Conservation (phyloP, 2,888 invertebrate genomes). For the Carabus problematicus region DNA sequence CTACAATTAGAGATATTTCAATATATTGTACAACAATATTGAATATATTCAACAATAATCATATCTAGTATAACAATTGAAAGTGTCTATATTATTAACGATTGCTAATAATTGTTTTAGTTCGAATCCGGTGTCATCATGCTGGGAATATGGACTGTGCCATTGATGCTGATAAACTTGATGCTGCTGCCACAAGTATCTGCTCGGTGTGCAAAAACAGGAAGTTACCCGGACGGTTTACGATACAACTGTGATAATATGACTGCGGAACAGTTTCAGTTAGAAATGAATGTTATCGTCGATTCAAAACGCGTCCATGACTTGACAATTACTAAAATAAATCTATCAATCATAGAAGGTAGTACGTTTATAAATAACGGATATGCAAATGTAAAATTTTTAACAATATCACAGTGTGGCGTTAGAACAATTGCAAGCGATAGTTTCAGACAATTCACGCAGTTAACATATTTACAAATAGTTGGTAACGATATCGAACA, state of each 20-base stretch:
- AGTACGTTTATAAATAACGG: background rate
- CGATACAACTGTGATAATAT: too few relatives aligned
- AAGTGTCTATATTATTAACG: background rate
- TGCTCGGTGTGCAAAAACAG: too few relatives aligned
- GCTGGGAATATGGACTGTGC: too few relatives aligned
- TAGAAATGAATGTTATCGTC: background rate
- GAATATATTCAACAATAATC: slow-evolving; percentile 13
- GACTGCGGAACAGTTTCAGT: too few relatives aligned
- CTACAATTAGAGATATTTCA: background rate
- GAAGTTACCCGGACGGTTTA: too few relatives aligned
- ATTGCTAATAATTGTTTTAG: too few relatives aligned
- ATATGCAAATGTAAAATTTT: background rate
- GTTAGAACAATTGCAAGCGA: background rate
- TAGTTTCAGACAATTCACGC: background rate
- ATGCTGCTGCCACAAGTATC: too few relatives aligned
- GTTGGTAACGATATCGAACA: background rate
- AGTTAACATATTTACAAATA: background rate
- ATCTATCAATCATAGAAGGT: background rate
- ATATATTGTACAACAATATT: slow-evolving; percentile 9
- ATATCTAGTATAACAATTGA: too few relatives aligned
- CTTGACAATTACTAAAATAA: background rate
- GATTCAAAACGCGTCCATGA: background rate
- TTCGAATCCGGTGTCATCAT: too few relatives aligned
- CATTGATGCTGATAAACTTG: too few relatives aligned
- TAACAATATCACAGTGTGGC: background rate